These are phyloP conservation scores for Corythaeola cristata DNA, from an alignment of 2,113 vertebrate genomes.

Conservation along the genomic window DNA sequence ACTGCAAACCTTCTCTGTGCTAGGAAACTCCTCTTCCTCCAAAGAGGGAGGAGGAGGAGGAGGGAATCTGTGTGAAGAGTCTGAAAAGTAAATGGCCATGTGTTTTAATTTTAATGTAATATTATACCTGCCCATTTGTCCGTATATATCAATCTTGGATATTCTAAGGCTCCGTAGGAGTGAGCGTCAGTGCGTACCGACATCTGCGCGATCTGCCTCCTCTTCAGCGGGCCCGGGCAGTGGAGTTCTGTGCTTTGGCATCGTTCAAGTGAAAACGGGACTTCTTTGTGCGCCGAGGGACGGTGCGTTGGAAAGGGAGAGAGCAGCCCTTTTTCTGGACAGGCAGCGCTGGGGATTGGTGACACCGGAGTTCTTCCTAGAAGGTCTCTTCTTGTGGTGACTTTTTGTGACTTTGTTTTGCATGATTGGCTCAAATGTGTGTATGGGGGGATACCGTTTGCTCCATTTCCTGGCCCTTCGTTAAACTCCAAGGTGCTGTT, in stretches of 20 bases:
- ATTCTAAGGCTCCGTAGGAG: background rate
- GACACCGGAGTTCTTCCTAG: background rate
- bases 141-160: background rate
- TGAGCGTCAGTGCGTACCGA: background rate
- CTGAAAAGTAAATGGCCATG: constrained; percentile 57
- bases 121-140: constrained; percentile 41
- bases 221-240: background rate
- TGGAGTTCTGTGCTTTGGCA: background rate
- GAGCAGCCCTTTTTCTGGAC: background rate
- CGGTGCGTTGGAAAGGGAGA: background rate
- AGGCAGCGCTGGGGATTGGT: background rate
- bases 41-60: background rate
- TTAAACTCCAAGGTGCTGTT: constrained; percentile 8
- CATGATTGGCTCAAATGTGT: background rate
- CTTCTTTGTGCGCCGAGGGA: background rate
- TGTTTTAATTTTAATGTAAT: constrained; percentile 35
- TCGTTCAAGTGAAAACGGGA: background rate
- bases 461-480: background rate
- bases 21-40: background rate
- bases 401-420: constrained; percentile 8
- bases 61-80: constrained; percentile 43
- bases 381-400: background rate
- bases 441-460: background rate
- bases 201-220: background rate
- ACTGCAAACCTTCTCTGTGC: constrained; percentile 19